These are phyloP conservation scores for Micrastur ruficollis DNA, from an alignment of 2,797 vertebrate species.

Conservation along the genomic window DNA sequence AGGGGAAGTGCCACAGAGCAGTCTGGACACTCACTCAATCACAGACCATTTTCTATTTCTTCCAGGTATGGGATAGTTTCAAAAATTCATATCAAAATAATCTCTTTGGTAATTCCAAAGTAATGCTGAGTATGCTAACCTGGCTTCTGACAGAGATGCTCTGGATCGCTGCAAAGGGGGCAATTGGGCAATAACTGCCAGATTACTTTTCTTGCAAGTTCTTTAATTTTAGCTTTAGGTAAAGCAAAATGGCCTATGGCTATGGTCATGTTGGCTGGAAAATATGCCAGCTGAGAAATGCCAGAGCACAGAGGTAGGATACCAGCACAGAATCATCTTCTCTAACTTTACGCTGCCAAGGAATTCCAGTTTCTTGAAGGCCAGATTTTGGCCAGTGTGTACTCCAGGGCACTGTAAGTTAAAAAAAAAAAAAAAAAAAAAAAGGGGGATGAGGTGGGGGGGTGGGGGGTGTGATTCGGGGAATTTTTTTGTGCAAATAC, in stretches of 20 bases:
- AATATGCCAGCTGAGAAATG: neutral
- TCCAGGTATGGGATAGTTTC: neutral
- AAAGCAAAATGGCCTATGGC: neutral
- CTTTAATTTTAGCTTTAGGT: neutral
- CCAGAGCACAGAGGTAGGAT: neutral
- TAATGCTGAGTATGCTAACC: neutral
- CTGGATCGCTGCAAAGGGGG: neutral
- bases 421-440: too few species aligned
- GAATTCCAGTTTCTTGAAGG: neutral
- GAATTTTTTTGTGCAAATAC: neutral
- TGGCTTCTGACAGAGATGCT: neutral
- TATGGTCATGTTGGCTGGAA: neutral
- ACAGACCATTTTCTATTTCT: neutral
- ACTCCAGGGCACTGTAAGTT: neutral
- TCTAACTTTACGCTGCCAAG: neutral
- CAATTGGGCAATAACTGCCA: neutral
- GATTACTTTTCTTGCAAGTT: neutral
- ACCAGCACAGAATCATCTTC: neutral
- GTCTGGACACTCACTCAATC: neutral
- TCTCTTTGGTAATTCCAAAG: neutral
- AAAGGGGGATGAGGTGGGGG: neutral
- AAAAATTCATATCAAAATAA: neutral
- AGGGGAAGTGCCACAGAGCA: neutral
- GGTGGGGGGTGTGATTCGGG: neutral
- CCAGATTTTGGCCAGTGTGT: neutral